Conservation (phyloP, 2,797 vertebrate genomes). For the Thamnophis elegans region DNA sequence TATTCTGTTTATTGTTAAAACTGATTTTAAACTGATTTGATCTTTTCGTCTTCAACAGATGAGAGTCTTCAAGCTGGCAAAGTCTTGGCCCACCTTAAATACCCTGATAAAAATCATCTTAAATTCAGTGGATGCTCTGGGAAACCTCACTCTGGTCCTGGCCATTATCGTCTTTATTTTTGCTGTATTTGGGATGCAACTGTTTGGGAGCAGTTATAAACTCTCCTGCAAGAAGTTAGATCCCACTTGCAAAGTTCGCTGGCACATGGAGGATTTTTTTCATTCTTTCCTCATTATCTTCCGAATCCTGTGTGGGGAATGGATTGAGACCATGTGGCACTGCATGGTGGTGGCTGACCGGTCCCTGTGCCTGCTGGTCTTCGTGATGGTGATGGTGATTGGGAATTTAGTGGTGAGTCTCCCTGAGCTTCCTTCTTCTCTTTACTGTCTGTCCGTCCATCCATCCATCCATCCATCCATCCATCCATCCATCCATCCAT, state of each 20-base stretch:
- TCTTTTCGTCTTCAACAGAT: conserved; percentile 75
- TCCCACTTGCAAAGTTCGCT: conserved; percentile 77
- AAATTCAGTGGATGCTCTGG: conserved; percentile 90
- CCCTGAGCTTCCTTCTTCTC: neutral
- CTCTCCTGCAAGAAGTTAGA: conserved; percentile 70
- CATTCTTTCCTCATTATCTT: conserved; percentile 95
- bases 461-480: too few relatives aligned
- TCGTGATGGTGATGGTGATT: conserved; percentile 94
- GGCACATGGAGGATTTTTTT: conserved; percentile 98
- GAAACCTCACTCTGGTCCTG: conserved; percentile 94
- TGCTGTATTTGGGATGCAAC: conserved; percentile 91
- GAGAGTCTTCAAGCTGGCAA: conserved; percentile 93
- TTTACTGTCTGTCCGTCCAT: too few relatives aligned
- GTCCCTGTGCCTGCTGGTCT: conserved; percentile 86
- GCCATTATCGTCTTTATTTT: conserved; percentile 97
- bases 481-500: too few relatives aligned
- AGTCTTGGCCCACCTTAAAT: conserved; percentile 96
- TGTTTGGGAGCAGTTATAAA: conserved; percentile 84
- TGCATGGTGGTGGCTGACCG: conserved; percentile 85
- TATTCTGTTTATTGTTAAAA: neutral
- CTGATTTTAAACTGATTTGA: neutral
- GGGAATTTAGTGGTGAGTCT: conserved; percentile 96
- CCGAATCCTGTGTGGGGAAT: conserved; percentile 82
- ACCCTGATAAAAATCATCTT: conserved; percentile 96
- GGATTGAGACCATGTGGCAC: conserved; percentile 91